Conservation (phyloP, 2,888 invertebrate genomes). For the Tryphoninae sp. region DNA sequence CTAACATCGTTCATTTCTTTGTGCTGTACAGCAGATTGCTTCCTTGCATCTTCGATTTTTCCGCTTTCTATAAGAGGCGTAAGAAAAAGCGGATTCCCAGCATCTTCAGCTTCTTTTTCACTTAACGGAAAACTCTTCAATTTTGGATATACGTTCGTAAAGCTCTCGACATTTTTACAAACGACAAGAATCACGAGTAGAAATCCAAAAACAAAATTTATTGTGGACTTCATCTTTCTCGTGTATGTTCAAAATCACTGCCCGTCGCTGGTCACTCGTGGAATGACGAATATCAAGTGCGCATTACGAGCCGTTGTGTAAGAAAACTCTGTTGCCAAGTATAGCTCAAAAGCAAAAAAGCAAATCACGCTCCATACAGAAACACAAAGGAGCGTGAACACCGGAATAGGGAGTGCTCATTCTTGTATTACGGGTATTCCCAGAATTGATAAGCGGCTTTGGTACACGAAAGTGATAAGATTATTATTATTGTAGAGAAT, state of each 20-base stretch:
- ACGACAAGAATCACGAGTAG: constrained; percentile 26
- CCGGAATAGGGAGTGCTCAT: no score
- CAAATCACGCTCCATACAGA: no score
- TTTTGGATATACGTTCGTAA: constrained; percentile 74
- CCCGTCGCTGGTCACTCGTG: background rate
- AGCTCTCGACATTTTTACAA: constrained; percentile 44
- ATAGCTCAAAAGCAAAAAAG: no score
- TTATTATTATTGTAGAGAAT: no score
- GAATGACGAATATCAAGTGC: background rate
- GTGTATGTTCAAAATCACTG: background rate
- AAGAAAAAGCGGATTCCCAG: constrained; percentile 87
- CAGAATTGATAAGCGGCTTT: no score
- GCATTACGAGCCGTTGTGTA: background rate
- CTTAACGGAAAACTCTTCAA: constrained; percentile 68
- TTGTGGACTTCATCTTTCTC: constrained; percentile 13
- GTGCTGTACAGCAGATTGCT: constrained; percentile 83
- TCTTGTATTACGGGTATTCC: no score
- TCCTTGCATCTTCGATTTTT: constrained; percentile 86
- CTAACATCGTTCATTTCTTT: constrained; percentile 84
- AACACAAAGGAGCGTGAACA: no score
- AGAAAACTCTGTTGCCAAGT: no score
- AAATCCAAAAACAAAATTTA: background rate
- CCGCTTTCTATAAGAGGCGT: constrained; percentile 89
- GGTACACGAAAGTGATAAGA: no score
- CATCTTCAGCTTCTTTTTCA: constrained; percentile 76